These are phyloP conservation scores for Chymomyza procnemis DNA, from an alignment of 2,888 invertebrate species.

Conservation along the genomic window DNA sequence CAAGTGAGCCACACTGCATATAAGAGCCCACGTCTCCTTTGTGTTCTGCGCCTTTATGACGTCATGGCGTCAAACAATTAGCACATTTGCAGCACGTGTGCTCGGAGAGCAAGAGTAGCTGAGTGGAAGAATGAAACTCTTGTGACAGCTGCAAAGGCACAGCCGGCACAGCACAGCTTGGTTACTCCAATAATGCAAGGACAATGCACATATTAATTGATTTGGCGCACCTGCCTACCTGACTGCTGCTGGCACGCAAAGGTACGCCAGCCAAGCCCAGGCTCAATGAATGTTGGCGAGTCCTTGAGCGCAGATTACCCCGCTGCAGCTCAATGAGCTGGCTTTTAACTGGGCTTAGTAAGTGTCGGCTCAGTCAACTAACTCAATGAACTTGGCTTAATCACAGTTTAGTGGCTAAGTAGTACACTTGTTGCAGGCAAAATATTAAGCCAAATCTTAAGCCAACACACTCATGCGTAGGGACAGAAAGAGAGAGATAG, in stretches of 20 bases:
- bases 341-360: constrained; percentile 19
- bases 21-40: too few species aligned
- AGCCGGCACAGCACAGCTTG: too few species aligned
- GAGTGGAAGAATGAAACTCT: not conserved
- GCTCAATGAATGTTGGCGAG: constrained; percentile 7
- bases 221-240: constrained; percentile 40
- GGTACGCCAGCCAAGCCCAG: not conserved
- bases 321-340: constrained; percentile 27
- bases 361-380: constrained; percentile 28
- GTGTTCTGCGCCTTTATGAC: constrained; percentile 20
- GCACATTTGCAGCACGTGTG: constrained; percentile 43
- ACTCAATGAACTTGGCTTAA: constrained; percentile 42
- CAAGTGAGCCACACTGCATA: not conserved
- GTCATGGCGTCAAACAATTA: constrained; percentile 53
- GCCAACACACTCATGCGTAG: not conserved
- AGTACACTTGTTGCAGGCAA: constrained; percentile 19
- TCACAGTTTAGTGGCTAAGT: constrained; percentile 22
- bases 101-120: constrained; percentile 8
- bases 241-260: too few species aligned
- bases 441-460: not conserved
- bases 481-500: not conserved
- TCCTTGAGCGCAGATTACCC: not conserved
- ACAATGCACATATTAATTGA: not conserved
- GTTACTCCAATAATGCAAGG: not conserved
- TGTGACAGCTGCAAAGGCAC: too few species aligned